Evolutionary conservation across 2,797 vertebrate genomes (phyloP).

Genomic region (Margarornis squamiger): DNA sequence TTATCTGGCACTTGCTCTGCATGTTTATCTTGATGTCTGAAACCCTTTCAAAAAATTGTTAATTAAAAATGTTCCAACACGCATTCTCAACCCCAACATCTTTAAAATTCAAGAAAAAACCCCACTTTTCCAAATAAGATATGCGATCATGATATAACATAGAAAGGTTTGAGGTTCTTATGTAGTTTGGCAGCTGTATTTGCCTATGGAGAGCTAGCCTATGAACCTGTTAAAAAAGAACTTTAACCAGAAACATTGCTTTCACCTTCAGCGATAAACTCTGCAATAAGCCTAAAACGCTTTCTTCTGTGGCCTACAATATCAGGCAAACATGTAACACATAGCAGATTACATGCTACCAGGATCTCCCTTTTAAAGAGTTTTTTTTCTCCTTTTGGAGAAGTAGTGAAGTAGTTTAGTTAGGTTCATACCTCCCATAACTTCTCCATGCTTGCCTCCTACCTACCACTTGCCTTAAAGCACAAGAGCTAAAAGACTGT

Average conservation of each 20-base stretch:
- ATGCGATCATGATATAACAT: background rate
- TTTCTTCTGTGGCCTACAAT: background rate
- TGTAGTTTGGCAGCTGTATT: background rate
- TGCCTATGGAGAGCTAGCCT: background rate
- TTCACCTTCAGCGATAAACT: background rate
- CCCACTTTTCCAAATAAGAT: background rate
- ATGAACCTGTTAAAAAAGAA: background rate
- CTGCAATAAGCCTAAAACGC: background rate
- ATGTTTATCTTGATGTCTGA: conserved; percentile 7
- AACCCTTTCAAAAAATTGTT: background rate
- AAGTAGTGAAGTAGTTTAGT: background rate
- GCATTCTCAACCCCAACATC: background rate
- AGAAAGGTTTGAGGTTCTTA: background rate
- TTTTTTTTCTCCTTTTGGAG: background rate
- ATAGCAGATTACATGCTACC: background rate
- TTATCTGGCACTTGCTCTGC: conserved; percentile 31
- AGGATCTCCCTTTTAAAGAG: background rate
- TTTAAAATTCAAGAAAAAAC: background rate
- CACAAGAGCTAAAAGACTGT: background rate
- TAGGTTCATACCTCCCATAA: background rate
- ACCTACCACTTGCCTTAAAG: background rate
- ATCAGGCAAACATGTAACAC: background rate
- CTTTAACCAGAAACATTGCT: background rate
- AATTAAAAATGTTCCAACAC: conserved; percentile 27
- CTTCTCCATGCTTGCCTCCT: background rate